Conservation (phyloP, 2,113 vertebrate genomes). For the Ginglymostoma cirratum region DNA sequence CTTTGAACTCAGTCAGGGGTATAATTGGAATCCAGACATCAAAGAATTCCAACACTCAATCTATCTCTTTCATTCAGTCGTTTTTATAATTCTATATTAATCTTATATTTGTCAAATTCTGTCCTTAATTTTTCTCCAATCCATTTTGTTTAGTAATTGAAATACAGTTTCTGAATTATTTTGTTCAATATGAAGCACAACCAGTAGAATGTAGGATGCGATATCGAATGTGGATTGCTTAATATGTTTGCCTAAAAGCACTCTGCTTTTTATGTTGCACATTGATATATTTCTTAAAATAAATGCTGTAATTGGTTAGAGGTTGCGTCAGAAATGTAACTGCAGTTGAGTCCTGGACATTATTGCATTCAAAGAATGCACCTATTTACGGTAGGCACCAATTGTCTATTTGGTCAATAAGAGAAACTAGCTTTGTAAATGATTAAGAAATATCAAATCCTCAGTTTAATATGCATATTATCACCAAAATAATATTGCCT, state of each 20-base stretch:
- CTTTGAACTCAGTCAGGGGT: slow-evolving; percentile 99
- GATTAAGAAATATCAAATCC: slow-evolving; percentile 12
- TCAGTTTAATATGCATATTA: not conserved
- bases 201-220: not conserved
- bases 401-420: not conserved
- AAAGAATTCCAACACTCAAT: slow-evolving; percentile 85
- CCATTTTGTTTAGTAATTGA: slow-evolving; percentile 30
- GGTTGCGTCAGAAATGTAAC: not conserved
- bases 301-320: not conserved
- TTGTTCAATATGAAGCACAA: not conserved
- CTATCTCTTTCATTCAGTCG: slow-evolving; percentile 59
- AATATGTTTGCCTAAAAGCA: not conserved
- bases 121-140: not conserved
- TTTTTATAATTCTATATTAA: slow-evolving; percentile 54
- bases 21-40: slow-evolving; percentile 99
- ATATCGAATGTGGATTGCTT: not conserved
- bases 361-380: not conserved
- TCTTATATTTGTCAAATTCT: slow-evolving; percentile 56
- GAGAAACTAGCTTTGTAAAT: slow-evolving; percentile 3
- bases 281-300: too few relatives aligned
- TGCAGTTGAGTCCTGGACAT: not conserved
- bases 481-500: slow-evolving; percentile 7
- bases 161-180: slow-evolving; percentile 14
- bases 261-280: not conserved
- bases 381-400: not conserved